Conservation (phyloP, 2,113 vertebrate species). For the Antechinus flavipes region DNA sequence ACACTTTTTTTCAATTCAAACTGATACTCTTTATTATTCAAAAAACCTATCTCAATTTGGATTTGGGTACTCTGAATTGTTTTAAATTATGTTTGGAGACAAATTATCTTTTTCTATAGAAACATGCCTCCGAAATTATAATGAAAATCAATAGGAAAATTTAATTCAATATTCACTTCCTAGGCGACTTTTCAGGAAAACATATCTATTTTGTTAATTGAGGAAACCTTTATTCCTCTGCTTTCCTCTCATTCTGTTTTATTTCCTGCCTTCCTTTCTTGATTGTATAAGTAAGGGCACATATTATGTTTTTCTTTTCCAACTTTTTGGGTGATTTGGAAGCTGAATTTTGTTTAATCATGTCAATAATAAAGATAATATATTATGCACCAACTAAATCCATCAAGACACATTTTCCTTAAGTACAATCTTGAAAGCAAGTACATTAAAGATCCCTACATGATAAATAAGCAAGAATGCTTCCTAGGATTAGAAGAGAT, state of each 20-base stretch:
- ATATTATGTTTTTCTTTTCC: not conserved
- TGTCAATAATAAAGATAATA: slow-evolving; percentile 5
- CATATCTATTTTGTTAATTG: too few species aligned
- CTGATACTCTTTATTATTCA: not conserved
- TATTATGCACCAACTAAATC: not conserved
- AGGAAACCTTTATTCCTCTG: too few species aligned
- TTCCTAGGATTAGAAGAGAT: slow-evolving; percentile 13
- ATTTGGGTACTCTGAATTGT: not conserved
- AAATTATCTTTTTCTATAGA: too few species aligned
- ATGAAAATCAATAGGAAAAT: too few species aligned
- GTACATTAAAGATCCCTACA: not conserved
- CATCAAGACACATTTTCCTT: not conserved
- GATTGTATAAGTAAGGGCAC: too few species aligned
- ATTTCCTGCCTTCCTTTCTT: too few species aligned
- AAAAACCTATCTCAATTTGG: not conserved
- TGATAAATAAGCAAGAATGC: not conserved
- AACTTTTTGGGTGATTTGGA: slow-evolving; percentile 18
- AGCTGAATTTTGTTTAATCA: slow-evolving; percentile 17
- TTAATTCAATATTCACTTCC: too few species aligned
- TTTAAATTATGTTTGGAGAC: too few species aligned
- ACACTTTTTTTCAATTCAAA: not conserved
- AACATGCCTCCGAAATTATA: too few species aligned
- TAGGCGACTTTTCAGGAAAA: too few species aligned
- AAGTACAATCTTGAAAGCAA: slow-evolving; percentile 9
- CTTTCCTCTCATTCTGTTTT: too few species aligned